Conservation (phyloP, 2,113 vertebrate genomes). For the Riparia riparia region DNA sequence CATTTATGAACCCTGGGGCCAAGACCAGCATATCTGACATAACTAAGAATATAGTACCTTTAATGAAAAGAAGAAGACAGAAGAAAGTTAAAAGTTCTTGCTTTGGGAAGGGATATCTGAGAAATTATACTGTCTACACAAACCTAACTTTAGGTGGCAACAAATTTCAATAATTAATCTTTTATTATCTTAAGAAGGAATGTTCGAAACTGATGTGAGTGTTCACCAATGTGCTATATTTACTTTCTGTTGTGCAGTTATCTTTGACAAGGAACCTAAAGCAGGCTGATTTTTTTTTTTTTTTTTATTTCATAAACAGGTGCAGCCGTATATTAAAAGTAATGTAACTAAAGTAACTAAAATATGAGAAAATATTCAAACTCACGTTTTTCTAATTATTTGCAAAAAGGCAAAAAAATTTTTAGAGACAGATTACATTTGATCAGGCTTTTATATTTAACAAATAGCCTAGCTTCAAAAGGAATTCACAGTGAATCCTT, state of each 20-base stretch:
- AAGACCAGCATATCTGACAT: background rate
- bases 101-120: background rate
- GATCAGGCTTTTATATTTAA: background rate
- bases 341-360: background rate
- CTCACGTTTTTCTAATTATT: background rate
- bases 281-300: background rate
- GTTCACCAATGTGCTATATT: background rate
- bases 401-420: background rate
- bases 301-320: background rate
- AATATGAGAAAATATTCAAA: background rate
- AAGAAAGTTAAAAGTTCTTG: background rate
- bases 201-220: background rate
- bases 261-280: background rate
- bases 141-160: background rate
- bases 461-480: background rate
- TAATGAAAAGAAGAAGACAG: background rate
- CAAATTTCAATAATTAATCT: background rate
- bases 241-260: background rate
- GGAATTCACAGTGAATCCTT: background rate
- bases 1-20: accelerated
- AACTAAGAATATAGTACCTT: background rate
- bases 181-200: background rate
- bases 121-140: background rate
- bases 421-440: background rate
- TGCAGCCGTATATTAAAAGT: background rate